A percentile compares a stretch with the other conserved stretches of the same genome.
These are phyloP conservation scores for Plagiodera versicolora DNA, from an alignment of 2,888 invertebrate species.

Conservation along the genomic window DNA sequence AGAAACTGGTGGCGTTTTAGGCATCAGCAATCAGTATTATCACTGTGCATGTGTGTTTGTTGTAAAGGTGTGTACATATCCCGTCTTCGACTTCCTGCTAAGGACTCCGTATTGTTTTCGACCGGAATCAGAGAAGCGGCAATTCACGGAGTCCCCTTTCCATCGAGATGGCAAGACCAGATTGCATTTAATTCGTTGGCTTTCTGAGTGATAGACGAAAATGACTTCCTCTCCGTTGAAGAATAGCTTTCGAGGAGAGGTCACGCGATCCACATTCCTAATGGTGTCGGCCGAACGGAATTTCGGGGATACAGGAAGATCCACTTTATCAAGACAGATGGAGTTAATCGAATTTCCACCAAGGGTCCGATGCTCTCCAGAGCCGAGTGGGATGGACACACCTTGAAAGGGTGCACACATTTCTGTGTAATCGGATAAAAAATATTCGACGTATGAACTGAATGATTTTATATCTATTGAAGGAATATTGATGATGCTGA, in stretches of 20 bases:
- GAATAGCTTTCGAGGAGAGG: conserved; percentile 19
- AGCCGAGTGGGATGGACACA: conserved; percentile 12
- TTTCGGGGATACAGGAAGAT: conserved; percentile 12
- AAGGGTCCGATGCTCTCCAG: not conserved
- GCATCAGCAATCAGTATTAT: too few species aligned
- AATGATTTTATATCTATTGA: too few species aligned
- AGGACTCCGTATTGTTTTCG: conserved; percentile 24
- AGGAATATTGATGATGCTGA: too few species aligned
- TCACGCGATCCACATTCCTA: conserved; percentile 23
- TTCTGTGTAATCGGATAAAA: too few species aligned
- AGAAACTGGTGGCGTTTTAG: too few species aligned
- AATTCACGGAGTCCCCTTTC: conserved; percentile 20
- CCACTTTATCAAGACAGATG: not conserved
- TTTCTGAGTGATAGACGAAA: conserved; percentile 30
- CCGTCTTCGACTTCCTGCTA: conserved; percentile 23
- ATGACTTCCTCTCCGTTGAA: conserved; percentile 27
- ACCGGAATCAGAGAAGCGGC: conserved; percentile 15
- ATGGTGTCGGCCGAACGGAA: conserved; percentile 21
- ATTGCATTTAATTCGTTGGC: conserved; percentile 29
- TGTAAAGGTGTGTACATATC: too few species aligned
- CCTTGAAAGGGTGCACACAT: conserved; percentile 1
- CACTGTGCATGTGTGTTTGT: too few species aligned
- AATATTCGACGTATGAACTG: too few species aligned
- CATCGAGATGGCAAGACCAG: conserved; percentile 24
- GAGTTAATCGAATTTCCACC: not conserved